These are phyloP conservation scores for Larimichthys crocea DNA, from an alignment of 2,113 vertebrate species.

Conservation along the genomic window DNA sequence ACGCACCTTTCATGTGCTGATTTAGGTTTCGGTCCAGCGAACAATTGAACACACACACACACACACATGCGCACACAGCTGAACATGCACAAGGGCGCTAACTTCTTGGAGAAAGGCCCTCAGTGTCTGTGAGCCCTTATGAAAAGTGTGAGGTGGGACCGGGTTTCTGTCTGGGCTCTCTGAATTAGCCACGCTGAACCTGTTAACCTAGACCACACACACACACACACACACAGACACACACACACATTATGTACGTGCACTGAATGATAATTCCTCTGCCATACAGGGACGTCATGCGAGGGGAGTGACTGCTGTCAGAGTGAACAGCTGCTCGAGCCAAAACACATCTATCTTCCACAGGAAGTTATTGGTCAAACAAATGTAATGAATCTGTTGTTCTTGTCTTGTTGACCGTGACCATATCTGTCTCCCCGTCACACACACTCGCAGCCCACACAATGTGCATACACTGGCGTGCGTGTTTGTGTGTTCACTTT, in stretches of 20 bases:
- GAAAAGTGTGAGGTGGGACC: conserved; percentile 67
- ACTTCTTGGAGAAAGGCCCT: conserved; percentile 51
- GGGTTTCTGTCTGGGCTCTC: conserved; percentile 64
- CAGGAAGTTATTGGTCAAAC: conserved; percentile 81
- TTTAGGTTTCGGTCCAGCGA: conserved; percentile 53
- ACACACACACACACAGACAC: conserved; percentile 44
- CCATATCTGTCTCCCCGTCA: conserved; percentile 29
- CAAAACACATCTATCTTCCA: conserved; percentile 74
- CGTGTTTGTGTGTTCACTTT: conserved; percentile 20
- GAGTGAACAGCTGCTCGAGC: conserved; percentile 65
- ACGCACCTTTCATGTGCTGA: conserved; percentile 79
- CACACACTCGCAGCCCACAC: conserved; percentile 23
- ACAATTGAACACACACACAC: conserved; percentile 38
- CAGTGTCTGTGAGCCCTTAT: conserved; percentile 63
- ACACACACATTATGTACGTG: conserved; percentile 32
- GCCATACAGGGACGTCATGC: conserved; percentile 47
- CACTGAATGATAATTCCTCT: conserved; percentile 67
- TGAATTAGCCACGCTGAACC: conserved; percentile 74
- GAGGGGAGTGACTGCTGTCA: conserved; percentile 66
- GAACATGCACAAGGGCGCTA: conserved; percentile 32
- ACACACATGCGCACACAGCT: conserved; percentile 16
- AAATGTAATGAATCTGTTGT: conserved; percentile 68
- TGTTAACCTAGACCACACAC: conserved; percentile 75
- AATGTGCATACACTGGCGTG: conserved; percentile 35
- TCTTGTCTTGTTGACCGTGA: conserved; percentile 65